Evolutionary conservation across 2,888 invertebrate species (phyloP).

Genomic region (Hyposoter dolosus): DNA sequence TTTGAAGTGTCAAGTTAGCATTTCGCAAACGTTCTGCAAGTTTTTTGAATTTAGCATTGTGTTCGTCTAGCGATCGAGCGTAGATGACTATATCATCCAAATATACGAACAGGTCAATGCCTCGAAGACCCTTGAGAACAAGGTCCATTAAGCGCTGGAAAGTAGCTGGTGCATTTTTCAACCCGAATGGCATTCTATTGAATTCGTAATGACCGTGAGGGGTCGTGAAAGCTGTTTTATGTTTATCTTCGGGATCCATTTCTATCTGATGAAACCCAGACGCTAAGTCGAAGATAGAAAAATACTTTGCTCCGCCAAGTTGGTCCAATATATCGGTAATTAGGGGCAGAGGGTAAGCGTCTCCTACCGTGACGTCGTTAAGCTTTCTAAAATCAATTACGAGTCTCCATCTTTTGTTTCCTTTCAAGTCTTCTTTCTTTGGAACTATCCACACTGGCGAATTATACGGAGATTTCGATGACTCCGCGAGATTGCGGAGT

Average conservation of each 20-base stretch:
- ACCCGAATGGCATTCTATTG: slow-evolving; percentile 33
- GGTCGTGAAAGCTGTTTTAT: slow-evolving; percentile 29
- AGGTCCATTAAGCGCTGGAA: slow-evolving; percentile 44
- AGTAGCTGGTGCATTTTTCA: slow-evolving; percentile 14
- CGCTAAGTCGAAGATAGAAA: slow-evolving; percentile 24
- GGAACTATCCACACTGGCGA: no score
- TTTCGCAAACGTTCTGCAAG: no score
- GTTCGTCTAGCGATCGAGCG: no score
- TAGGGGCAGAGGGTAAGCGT: slow-evolving; percentile 74
- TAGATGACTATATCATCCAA: slow-evolving; percentile 74
- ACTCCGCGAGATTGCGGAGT: no score
- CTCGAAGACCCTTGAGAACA: slow-evolving; percentile 32
- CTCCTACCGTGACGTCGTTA: slow-evolving; percentile 74
- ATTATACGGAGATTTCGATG: no score
- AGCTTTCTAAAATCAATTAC: slow-evolving; percentile 75
- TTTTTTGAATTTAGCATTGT: no score
- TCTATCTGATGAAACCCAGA: slow-evolving; percentile 43
- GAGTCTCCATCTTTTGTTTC: slow-evolving; percentile 69
- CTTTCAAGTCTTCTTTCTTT: slow-evolving; percentile 72
- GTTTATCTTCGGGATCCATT: no score
- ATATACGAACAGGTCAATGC: slow-evolving; percentile 66
- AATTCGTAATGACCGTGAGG: slow-evolving; percentile 48
- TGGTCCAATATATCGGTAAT: slow-evolving; percentile 74
- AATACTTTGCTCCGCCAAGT: slow-evolving; percentile 69
- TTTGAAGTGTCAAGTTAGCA: no score